These are phyloP conservation scores for Staurois parvus DNA, from an alignment of 2,797 vertebrate genomes.

Conservation along the genomic window DNA sequence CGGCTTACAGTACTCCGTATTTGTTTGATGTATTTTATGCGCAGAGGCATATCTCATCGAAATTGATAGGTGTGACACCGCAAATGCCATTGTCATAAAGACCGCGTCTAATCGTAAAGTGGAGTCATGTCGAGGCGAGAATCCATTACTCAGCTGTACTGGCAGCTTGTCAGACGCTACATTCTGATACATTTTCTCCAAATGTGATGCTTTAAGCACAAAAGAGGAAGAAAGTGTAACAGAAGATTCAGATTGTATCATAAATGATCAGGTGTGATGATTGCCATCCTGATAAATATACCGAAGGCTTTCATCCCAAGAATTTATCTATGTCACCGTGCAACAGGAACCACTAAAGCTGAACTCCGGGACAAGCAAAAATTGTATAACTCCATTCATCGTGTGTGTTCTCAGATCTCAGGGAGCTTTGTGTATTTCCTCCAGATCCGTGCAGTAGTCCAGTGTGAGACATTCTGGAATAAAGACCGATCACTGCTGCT, in stretches of 20 bases:
- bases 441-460: too few relatives aligned
- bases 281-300: too few relatives aligned
- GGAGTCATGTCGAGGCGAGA: conserved; percentile 4
- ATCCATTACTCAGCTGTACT: conserved; percentile 31
- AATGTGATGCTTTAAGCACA: conserved; percentile 9
- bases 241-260: background rate
- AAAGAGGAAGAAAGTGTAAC: background rate
- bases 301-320: too few relatives aligned
- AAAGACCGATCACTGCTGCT: too few relatives aligned
- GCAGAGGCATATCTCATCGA: background rate
- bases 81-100: conserved; percentile 46
- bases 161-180: conserved; percentile 31
- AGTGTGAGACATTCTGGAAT: too few relatives aligned
- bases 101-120: conserved; percentile 36
- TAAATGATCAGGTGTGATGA: too few relatives aligned
- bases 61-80: conserved; percentile 29
- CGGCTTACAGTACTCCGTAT: background rate
- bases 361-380: too few relatives aligned
- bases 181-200: conserved; percentile 11
- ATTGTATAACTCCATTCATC: too few relatives aligned
- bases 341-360: too few relatives aligned
- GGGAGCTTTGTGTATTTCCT: too few relatives aligned
- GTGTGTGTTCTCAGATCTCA: too few relatives aligned
- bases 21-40: conserved; percentile 22
- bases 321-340: too few relatives aligned